phyloP scores from a whole-genome alignment of 1,140 invertebrate genomes.

The Bombus waltoni region DNA sequence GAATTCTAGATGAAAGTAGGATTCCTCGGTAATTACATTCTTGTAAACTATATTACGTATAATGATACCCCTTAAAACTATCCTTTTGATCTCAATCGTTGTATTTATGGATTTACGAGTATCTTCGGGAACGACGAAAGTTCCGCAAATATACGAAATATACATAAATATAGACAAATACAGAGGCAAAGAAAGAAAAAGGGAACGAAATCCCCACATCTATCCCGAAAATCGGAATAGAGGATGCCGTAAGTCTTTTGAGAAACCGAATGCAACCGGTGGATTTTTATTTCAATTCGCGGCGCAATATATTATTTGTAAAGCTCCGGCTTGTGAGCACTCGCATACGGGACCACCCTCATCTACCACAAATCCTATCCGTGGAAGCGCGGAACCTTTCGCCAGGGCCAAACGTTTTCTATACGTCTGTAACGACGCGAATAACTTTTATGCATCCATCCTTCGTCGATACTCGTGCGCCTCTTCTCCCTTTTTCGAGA shows the following conservation, averaged over 20 bases:
- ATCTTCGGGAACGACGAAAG: background rate
- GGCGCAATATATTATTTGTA: constrained; percentile 72
- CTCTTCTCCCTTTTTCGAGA: constrained; percentile 43
- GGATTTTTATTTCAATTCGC: constrained; percentile 80
- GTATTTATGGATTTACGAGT: background rate
- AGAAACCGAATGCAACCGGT: constrained; percentile 76
- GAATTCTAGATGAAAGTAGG: too few relatives aligned
- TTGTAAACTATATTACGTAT: too few relatives aligned
- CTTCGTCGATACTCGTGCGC: constrained; percentile 34
- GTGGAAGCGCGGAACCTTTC: constrained; percentile 56
- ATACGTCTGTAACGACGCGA: constrained; percentile 70
- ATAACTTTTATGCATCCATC: constrained; percentile 60
- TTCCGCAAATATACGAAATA: background rate
- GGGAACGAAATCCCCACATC: background rate
- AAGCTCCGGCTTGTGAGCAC: constrained; percentile 35
- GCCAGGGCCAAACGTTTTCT: constrained; percentile 66
- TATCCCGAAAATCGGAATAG: constrained; percentile 47
- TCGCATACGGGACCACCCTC: constrained; percentile 33
- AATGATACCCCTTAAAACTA: too few relatives aligned
- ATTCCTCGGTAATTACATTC: too few relatives aligned
- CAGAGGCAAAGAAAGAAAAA: constrained; percentile 15
- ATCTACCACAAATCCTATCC: constrained; percentile 55
- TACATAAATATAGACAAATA: too few relatives aligned
- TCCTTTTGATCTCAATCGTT: too few relatives aligned
- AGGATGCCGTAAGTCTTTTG: constrained; percentile 67